These are phyloP conservation scores for Zosterops borbonicus DNA, from an alignment of 2,113 vertebrate species.

Conservation along the genomic window DNA sequence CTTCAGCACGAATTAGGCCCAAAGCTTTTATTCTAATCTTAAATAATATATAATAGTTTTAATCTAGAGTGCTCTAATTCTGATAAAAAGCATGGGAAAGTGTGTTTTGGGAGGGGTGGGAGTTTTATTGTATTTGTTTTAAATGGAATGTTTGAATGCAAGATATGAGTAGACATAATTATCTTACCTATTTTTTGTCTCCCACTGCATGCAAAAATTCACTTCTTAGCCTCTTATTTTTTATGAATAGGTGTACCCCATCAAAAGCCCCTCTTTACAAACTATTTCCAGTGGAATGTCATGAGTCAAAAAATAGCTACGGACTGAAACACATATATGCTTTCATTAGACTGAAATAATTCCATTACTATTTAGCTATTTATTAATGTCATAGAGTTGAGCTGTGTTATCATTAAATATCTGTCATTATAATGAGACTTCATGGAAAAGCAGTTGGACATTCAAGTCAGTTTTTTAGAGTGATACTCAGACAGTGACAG, in stretches of 20 bases:
- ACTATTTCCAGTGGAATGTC: not conserved
- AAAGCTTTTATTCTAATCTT: not conserved
- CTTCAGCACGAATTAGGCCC: not conserved
- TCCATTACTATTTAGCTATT: not conserved
- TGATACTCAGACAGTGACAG: not conserved
- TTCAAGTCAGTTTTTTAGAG: not conserved
- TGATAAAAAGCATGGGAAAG: not conserved
- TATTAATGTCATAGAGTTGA: not conserved
- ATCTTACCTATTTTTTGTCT: not conserved
- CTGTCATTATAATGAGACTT: not conserved
- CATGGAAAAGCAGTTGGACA: not conserved
- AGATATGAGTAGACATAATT: not conserved
- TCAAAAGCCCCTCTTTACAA: not conserved
- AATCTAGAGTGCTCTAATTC: not conserved
- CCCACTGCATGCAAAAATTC: not conserved
- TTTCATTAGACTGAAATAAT: not conserved
- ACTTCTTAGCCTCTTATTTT: not conserved
- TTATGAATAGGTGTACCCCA: not conserved
- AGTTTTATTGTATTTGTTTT: not conserved
- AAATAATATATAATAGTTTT: not conserved
- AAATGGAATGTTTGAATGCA: not conserved
- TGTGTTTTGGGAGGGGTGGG: not conserved
- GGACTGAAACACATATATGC: not conserved
- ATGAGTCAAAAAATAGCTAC: not conserved
- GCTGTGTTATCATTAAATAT: not conserved